Percentiles rank a stretch among this genome's conserved stretches.
Evolutionary conservation across 2,888 invertebrate species (phyloP).

Genomic region (Lasius fuliginosus): DNA sequence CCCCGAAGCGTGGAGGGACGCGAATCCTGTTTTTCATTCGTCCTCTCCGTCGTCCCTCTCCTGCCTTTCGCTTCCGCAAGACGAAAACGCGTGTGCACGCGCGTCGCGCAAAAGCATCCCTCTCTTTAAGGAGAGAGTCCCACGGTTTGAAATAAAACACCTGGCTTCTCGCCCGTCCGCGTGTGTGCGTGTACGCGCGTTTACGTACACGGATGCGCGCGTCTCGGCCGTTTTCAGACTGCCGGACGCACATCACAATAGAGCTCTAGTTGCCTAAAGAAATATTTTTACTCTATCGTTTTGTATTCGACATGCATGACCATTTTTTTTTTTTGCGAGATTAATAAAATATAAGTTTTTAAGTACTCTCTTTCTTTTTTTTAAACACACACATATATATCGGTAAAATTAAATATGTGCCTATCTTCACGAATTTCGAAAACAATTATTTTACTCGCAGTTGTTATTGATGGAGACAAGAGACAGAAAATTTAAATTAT

Average conservation of each 20-base stretch:
- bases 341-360: conserved; percentile 6
- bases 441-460: neutral
- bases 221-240: conserved; percentile 28
- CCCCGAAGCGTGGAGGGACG: conserved; percentile 74
- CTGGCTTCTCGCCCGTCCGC: conserved; percentile 75
- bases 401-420: neutral
- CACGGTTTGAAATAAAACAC: conserved; percentile 83
- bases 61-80: conserved; percentile 29
- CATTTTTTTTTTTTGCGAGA: neutral
- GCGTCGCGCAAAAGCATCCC: conserved; percentile 76
- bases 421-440: neutral
- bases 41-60: conserved; percentile 75
- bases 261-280: neutral
- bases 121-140: conserved; percentile 77
- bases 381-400: neutral
- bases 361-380: neutral
- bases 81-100: conserved; percentile 65
- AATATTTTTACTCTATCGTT: conserved; percentile 8
- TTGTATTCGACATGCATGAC: neutral
- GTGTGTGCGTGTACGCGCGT: conserved; percentile 38
- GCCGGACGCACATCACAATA: neutral
- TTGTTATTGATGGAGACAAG: neutral
- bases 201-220: conserved; percentile 57
- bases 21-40: conserved; percentile 85
- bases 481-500: neutral